These are phyloP conservation scores for Pelvicachromis taeniatus DNA, from an alignment of 2,113 vertebrate species.

Conservation along the genomic window DNA sequence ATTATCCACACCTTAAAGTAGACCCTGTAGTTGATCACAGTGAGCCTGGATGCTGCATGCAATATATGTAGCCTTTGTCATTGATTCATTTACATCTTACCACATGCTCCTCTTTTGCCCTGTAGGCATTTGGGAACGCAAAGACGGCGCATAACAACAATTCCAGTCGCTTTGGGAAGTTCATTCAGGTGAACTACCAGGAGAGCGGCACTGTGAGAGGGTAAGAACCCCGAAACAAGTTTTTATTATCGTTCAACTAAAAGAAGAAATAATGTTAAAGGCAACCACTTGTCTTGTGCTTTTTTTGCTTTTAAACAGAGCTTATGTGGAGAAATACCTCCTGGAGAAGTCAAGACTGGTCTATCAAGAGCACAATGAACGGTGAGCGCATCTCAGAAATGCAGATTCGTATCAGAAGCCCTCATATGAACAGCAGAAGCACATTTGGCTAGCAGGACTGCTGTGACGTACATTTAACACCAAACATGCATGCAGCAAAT, in stretches of 20 bases:
- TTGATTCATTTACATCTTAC: background rate
- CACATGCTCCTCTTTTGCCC: constrained; percentile 40
- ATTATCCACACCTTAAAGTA: background rate
- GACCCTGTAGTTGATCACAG: background rate
- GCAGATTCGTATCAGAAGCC: background rate
- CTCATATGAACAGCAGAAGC: background rate
- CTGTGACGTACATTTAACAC: background rate
- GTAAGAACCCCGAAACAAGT: constrained; percentile 70
- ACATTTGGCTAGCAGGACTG: background rate
- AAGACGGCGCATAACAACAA: constrained; percentile 99
- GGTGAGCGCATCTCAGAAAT: constrained; percentile 67
- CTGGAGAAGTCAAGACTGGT: constrained; percentile 96
- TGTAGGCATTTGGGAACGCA: constrained; percentile 96
- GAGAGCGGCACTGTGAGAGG: constrained; percentile 96
- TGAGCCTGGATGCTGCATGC: background rate
- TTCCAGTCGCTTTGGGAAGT: constrained; percentile 98
- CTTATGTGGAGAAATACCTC: constrained; percentile 95
- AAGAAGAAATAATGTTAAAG: background rate
- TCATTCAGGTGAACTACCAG: constrained; percentile 99
- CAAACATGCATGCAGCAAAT: background rate
- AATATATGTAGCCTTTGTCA: background rate
- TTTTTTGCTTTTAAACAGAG: background rate
- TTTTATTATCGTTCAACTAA: background rate
- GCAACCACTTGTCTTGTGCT: background rate
- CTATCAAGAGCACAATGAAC: constrained; percentile 97